Percentiles rank a stretch among this genome's conserved stretches.
These are phyloP conservation scores for Epirrita christyi DNA, from an alignment of 2,888 invertebrate species.

Conservation along the genomic window DNA sequence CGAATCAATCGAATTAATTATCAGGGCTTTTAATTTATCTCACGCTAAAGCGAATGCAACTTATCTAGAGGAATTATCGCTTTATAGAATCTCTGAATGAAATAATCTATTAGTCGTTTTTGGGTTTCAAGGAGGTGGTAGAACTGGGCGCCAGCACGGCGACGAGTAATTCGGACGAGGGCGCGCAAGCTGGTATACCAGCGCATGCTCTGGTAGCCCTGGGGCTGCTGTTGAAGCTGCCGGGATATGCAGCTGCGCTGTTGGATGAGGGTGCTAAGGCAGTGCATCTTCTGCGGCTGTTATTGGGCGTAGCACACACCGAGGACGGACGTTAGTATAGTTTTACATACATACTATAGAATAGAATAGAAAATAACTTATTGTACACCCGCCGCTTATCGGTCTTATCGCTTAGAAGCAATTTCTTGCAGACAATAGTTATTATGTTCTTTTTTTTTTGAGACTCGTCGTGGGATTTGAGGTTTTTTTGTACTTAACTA, in stretches of 20 bases:
- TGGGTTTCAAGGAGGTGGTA: conserved; percentile 61
- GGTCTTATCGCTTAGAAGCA: too few species aligned
- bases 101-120: background rate
- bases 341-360: too few species aligned
- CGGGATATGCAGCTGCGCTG: conserved; percentile 95
- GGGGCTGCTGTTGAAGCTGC: conserved; percentile 93
- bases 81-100: background rate
- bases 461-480: too few species aligned
- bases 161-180: conserved; percentile 65
- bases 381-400: too few species aligned
- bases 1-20: too few species aligned
- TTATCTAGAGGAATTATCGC: background rate
- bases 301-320: conserved; percentile 95
- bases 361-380: too few species aligned
- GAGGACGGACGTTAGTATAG: conserved; percentile 92
- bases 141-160: conserved; percentile 57
- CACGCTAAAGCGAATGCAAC: background rate
- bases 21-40: too few species aligned
- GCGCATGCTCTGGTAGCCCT: conserved; percentile 96
- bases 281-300: conserved; percentile 92
- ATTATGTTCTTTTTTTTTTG: too few species aligned
- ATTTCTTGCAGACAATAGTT: too few species aligned
- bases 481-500: too few species aligned
- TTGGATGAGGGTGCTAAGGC: conserved; percentile 93
- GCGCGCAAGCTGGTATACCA: conserved; percentile 85